Evolutionary conservation across 2,113 vertebrate species (phyloP).

Genomic region (Indicator indicator): DNA sequence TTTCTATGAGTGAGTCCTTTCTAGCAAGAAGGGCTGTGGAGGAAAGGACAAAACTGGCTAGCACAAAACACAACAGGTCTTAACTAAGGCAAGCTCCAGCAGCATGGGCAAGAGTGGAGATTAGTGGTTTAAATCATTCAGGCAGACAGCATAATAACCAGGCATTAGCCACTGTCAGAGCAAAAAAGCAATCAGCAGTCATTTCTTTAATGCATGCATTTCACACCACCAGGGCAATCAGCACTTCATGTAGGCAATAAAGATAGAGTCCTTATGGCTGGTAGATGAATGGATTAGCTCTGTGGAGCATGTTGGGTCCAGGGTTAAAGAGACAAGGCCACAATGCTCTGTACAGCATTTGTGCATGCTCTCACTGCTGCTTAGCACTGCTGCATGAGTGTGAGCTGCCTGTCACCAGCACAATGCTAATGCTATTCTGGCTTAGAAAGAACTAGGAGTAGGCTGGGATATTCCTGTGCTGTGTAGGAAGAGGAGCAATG

Average conservation of each 20-base stretch:
- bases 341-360: background rate
- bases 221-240: background rate
- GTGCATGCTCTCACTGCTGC: background rate
- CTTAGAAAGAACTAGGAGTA: background rate
- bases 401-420: slow-evolving; percentile 21
- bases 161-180: background rate
- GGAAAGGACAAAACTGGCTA: background rate
- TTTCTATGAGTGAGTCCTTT: background rate
- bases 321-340: background rate
- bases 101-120: background rate
- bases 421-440: slow-evolving; percentile 13
- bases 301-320: background rate
- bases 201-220: background rate
- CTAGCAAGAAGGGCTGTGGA: background rate
- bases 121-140: background rate
- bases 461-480: slow-evolving; percentile 48
- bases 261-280: background rate
- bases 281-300: background rate
- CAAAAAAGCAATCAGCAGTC: background rate
- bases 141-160: background rate
- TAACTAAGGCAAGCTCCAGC: background rate
- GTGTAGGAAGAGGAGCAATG: slow-evolving; percentile 35
- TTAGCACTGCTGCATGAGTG: background rate
- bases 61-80: background rate
- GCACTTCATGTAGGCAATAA: background rate